phyloP scores from a whole-genome alignment of 2,888 invertebrate genomes.

The Drosophila fulvimacula region DNA sequence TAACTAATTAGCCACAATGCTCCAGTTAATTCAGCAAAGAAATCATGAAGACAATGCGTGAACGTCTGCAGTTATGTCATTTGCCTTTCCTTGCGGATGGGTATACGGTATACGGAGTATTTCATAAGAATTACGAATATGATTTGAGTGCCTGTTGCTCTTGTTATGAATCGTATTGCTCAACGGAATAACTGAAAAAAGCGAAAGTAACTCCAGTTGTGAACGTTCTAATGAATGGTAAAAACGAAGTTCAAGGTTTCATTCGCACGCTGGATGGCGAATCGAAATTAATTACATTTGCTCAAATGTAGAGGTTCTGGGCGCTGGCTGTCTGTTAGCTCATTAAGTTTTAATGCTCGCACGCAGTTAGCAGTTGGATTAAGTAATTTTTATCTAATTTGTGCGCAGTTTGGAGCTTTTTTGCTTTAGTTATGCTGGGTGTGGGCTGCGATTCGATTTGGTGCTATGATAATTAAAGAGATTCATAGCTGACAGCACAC shows the following conservation, averaged over 20 bases:
- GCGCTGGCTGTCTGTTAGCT: constrained; percentile 63
- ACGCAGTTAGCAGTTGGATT: constrained; percentile 54
- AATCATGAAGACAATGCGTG: constrained; percentile 42
- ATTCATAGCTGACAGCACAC: constrained; percentile 57
- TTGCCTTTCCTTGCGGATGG: constrained; percentile 53
- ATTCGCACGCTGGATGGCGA: constrained; percentile 60
- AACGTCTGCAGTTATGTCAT: constrained; percentile 55
- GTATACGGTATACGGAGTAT: constrained; percentile 31
- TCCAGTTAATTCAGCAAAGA: constrained; percentile 46
- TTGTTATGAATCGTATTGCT: background rate
- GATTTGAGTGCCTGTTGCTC: constrained; percentile 39
- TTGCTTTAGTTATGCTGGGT: constrained; percentile 33
- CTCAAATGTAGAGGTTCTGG: constrained; percentile 39
- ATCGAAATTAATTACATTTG: constrained; percentile 71
- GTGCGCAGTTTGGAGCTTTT: constrained; percentile 20
- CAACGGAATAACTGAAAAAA: constrained; percentile 41
- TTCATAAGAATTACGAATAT: constrained; percentile 67
- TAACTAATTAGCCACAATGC: constrained; percentile 78
- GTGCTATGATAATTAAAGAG: constrained; percentile 57
- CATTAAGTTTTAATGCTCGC: constrained; percentile 60
- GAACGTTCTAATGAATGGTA: constrained; percentile 66
- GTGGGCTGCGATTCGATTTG: constrained; percentile 43
- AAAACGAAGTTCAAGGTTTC: constrained; percentile 67
- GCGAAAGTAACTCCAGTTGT: constrained; percentile 62
- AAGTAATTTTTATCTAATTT: constrained; percentile 62